Percentiles rank a stretch among this genome's conserved stretches.
These are phyloP conservation scores for Dermochelys coriacea DNA, from an alignment of 2,797 vertebrate species.

Conservation along the genomic window DNA sequence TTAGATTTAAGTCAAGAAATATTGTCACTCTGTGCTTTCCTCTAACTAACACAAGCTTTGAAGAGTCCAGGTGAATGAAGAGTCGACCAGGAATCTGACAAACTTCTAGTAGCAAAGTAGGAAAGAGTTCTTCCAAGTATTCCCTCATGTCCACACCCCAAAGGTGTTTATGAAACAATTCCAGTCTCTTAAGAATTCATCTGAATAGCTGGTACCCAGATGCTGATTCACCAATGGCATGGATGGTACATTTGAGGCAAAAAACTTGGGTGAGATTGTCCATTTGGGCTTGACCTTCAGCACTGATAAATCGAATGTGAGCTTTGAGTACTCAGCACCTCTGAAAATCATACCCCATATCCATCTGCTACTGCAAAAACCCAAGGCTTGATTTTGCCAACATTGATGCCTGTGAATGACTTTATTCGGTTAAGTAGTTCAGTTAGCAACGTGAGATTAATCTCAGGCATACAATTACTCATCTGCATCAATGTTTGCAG, in stretches of 20 bases:
- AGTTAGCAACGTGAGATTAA: background rate
- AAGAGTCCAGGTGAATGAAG: background rate
- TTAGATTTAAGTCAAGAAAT: background rate
- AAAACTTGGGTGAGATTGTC: background rate
- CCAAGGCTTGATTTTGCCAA: background rate
- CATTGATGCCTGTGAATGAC: rapidly evolving
- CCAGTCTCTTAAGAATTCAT: background rate
- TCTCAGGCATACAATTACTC: background rate
- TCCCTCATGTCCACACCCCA: background rate
- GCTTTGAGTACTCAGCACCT: background rate
- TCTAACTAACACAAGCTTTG: constrained; percentile 12
- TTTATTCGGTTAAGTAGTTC: background rate
- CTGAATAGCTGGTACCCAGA: background rate
- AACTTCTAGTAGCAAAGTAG: background rate
- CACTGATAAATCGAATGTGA: background rate
- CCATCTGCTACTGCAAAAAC: background rate
- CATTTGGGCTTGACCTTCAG: background rate
- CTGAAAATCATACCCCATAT: background rate
- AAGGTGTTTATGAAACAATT: background rate
- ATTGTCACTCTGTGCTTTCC: background rate
- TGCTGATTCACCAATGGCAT: background rate
- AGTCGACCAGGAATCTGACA: background rate
- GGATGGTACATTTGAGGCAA: background rate
- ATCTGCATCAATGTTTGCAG: background rate
- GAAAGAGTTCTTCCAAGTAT: background rate